Percentiles rank a stretch among this genome's conserved stretches.
Conservation (phyloP, 2,113 vertebrate species). For the Cranoglanis bouderius region DNA sequence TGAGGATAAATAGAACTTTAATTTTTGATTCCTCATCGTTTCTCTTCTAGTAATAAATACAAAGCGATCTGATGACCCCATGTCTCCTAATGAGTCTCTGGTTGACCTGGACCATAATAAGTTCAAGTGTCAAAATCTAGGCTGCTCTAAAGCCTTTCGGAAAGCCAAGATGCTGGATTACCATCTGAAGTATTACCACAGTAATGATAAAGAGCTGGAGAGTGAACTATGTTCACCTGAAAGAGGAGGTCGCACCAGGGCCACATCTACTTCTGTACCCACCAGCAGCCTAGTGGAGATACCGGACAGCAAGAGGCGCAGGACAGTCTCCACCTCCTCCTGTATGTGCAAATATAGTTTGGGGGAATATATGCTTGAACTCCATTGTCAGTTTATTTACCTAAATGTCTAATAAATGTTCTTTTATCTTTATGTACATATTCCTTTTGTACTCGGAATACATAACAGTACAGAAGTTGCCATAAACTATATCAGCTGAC, state of each 20-base stretch:
- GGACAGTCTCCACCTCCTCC: slow-evolving; percentile 60
- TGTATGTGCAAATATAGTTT: slow-evolving; percentile 52
- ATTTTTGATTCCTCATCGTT: slow-evolving; percentile 6
- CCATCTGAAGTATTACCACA: slow-evolving; percentile 68
- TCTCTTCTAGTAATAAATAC: slow-evolving; percentile 51
- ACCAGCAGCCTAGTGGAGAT: slow-evolving; percentile 52
- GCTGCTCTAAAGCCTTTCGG: slow-evolving; percentile 56
- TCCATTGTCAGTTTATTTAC: background rate
- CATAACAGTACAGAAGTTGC: background rate
- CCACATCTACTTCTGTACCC: slow-evolving; percentile 58
- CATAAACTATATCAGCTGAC: background rate
- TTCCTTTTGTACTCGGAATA: background rate
- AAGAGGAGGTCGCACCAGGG: slow-evolving; percentile 53
- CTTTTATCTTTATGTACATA: background rate
- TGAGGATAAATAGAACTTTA: background rate
- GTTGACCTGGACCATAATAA: slow-evolving; percentile 56
- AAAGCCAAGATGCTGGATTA: slow-evolving; percentile 58
- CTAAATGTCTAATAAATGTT: background rate
- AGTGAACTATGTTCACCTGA: slow-evolving; percentile 53
- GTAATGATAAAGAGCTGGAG: slow-evolving; percentile 54
- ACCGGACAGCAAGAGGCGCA: slow-evolving; percentile 53
- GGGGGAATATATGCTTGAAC: background rate
- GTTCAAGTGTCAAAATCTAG: slow-evolving; percentile 57
- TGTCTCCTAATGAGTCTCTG: slow-evolving; percentile 54
- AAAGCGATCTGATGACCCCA: slow-evolving; percentile 42